Percentiles rank a stretch among this genome's conserved stretches.
phyloP scores from a whole-genome alignment of 1,140 invertebrate genomes.

The Lordiphosa clarofinis region DNA sequence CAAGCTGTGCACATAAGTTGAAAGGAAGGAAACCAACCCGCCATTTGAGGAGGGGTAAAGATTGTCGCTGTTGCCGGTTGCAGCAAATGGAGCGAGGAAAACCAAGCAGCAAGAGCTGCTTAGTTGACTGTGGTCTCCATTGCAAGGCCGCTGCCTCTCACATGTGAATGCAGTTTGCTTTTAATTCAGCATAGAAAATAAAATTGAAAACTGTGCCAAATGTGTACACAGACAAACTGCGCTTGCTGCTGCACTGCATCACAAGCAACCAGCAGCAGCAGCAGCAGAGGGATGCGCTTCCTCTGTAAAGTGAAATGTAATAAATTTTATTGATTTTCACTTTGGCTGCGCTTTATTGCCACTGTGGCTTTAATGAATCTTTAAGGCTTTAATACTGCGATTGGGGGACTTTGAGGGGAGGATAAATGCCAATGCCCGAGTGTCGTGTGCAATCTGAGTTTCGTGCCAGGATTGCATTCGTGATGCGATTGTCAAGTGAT shows the following conservation, averaged over 20 bases:
- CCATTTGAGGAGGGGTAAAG: constrained; percentile 30
- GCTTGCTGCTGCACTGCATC: constrained; percentile 7
- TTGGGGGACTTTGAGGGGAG: not conserved
- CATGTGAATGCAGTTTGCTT: constrained; percentile 50
- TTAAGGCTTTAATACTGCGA: constrained; percentile 53
- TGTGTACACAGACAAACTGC: constrained; percentile 32
- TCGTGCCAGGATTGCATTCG: constrained; percentile 13
- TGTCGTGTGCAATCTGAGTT: not conserved
- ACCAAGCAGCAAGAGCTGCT: constrained; percentile 15
- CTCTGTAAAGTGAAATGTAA: constrained; percentile 50
- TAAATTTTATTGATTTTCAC: constrained; percentile 70
- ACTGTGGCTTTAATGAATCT: constrained; percentile 51
- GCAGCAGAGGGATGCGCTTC: constrained; percentile 1
- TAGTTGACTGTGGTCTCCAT: constrained; percentile 10
- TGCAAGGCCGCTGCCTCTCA: constrained; percentile 9
- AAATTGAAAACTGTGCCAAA: constrained; percentile 70
- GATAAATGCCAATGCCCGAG: no score
- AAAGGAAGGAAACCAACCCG: constrained; percentile 51
- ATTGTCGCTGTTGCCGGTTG: constrained; percentile 35
- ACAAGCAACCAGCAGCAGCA: not conserved
- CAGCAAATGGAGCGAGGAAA: constrained; percentile 48
- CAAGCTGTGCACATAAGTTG: constrained; percentile 67
- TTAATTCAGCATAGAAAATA: constrained; percentile 61
- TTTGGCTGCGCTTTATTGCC: constrained; percentile 23
- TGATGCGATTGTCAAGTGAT: constrained; percentile 28